phyloP scores from a whole-genome alignment of 2,888 invertebrate genomes.

The Mantis religiosa region DNA sequence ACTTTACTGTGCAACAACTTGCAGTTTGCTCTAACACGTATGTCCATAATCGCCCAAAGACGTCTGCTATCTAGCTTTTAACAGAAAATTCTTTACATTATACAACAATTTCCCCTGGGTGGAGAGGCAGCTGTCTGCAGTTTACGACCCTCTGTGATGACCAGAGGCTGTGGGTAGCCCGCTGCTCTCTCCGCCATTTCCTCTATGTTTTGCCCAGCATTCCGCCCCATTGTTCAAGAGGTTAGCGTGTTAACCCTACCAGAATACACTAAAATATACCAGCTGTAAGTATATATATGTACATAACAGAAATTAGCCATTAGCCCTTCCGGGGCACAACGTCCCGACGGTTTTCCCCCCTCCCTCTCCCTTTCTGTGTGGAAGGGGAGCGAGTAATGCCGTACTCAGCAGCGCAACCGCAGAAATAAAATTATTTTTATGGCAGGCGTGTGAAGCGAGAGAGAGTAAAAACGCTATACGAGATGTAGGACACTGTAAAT shows the following conservation, averaged over 20 bases:
- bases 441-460: background rate
- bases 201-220: background rate
- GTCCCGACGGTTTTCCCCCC: background rate
- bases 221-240: background rate
- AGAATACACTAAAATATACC: background rate
- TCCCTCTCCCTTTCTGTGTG: background rate
- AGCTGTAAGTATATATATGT: background rate
- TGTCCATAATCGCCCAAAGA: background rate
- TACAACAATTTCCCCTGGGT: background rate
- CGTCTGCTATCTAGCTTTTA: background rate
- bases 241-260: background rate
- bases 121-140: background rate
- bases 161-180: background rate
- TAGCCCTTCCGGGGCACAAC: background rate
- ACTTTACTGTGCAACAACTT: background rate
- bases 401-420: background rate
- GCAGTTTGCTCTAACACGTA: background rate
- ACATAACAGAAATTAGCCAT: background rate
- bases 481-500: background rate
- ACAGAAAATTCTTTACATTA: background rate
- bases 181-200: background rate
- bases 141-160: background rate
- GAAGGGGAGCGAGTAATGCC: background rate
- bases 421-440: background rate
- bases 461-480: background rate